Percentiles rank a stretch among this genome's conserved stretches.
Evolutionary conservation across 2,797 vertebrate species (phyloP).

Genomic region (Microchirus variegatus): DNA sequence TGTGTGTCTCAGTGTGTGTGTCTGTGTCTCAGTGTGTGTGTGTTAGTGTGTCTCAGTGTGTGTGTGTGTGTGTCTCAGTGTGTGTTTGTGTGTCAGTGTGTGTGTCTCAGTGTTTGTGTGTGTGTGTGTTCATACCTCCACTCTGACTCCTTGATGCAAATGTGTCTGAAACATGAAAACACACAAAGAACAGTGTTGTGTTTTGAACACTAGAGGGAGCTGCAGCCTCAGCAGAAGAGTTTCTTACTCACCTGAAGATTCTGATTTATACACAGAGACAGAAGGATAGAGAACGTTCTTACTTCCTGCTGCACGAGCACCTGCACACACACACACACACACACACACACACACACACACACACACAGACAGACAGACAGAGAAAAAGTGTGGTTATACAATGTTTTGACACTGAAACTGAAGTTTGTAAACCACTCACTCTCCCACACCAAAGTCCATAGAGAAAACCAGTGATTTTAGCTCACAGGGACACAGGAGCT

Average conservation of each 20-base stretch:
- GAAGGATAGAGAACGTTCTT: conserved; percentile 72
- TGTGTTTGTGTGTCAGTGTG: no score
- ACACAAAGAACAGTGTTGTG: not conserved
- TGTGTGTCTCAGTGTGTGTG: not conserved
- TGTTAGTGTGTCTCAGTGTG: no score
- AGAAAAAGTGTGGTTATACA: no score
- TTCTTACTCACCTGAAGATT: conserved; percentile 69
- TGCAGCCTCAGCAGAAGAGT: not conserved
- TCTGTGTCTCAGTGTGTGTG: conserved; percentile 22
- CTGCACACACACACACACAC: conserved; percentile 30
- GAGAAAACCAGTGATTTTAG: no score
- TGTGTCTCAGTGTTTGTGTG: no score
- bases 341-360: conserved; percentile 9
- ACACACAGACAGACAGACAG: no score
- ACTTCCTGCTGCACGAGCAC: conserved; percentile 21
- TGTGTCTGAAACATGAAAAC: conserved; percentile 26
- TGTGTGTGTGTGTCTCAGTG: no score
- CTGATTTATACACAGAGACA: conserved; percentile 58
- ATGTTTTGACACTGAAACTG: no score
- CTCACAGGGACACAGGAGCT: no score
- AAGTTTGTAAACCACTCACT: no score
- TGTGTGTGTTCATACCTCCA: conserved; percentile 4
- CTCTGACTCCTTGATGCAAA: conserved; percentile 7
- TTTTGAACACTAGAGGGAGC: conserved; percentile 34
- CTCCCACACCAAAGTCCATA: no score